Percentiles rank a stretch among this genome's conserved stretches.
Conservation (phyloP, 1,140 invertebrate species). For the Globodera ellingtonae region DNA sequence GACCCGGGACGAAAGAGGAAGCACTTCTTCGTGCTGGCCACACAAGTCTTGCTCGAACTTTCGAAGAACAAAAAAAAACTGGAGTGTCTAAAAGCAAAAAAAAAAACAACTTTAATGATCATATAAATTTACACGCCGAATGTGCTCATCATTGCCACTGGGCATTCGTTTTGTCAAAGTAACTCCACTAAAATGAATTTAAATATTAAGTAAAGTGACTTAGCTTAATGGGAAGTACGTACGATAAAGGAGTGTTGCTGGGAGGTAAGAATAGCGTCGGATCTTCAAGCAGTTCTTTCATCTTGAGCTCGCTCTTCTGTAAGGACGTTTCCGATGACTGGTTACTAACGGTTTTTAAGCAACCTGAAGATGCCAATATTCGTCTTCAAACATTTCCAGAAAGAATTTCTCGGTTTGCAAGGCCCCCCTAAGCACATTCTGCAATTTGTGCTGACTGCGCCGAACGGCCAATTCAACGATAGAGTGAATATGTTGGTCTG, state of each 20-base stretch:
- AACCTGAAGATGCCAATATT: conserved; percentile 82
- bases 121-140: conserved; percentile 72
- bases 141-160: conserved; percentile 92
- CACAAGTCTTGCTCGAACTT: conserved; percentile 80
- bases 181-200: conserved; percentile 76
- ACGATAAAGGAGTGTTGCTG: conserved; percentile 83
- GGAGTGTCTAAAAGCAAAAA: conserved; percentile 74
- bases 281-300: conserved; percentile 73
- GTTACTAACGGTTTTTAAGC: too few species aligned
- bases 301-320: conserved; percentile 46
- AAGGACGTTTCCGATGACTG: conserved; percentile 2
- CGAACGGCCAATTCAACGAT: conserved; percentile 66
- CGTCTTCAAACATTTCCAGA: conserved; percentile 97
- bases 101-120: not conserved
- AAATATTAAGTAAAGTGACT: not conserved
- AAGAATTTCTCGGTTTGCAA: conserved; percentile 99
- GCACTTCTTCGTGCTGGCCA: conserved; percentile 79
- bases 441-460: conserved; percentile 65
- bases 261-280: conserved; percentile 92
- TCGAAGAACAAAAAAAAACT: conserved; percentile 89
- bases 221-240: not conserved
- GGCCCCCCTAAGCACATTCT: conserved; percentile 77
- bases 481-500: conserved; percentile 70
- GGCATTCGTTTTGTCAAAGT: conserved; percentile 90
- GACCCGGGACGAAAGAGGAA: conserved; percentile 85